Percentiles rank a stretch among this genome's conserved stretches.
These are phyloP conservation scores for Tiliacea citrago DNA, from an alignment of 2,888 invertebrate genomes.

Conservation along the genomic window DNA sequence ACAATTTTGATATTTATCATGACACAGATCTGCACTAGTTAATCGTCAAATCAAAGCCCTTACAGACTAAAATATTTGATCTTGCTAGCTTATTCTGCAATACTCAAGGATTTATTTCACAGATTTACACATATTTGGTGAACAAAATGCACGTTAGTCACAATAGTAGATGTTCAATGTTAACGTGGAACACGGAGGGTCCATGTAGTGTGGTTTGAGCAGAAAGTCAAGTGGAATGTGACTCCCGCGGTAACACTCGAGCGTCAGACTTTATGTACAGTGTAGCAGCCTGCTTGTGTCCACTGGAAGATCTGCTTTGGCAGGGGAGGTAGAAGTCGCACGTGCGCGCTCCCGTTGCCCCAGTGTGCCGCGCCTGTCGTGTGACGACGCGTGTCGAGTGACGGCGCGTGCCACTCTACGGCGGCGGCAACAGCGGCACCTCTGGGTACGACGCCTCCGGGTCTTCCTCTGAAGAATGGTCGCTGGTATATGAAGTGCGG, in stretches of 20 bases:
- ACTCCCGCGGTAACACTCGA: slow-evolving; percentile 40
- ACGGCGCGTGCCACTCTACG: slow-evolving; percentile 56
- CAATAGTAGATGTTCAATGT: slow-evolving; percentile 30
- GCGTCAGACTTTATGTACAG: slow-evolving; percentile 47
- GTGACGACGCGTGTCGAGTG: neutral
- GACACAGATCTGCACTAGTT: slow-evolving; percentile 16
- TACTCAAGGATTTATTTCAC: slow-evolving; percentile 45
- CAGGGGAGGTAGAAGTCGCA: neutral
- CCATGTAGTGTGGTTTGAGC: slow-evolving; percentile 45
- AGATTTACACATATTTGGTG: slow-evolving; percentile 57
- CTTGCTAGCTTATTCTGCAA: slow-evolving; percentile 55
- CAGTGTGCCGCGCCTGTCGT: neutral
- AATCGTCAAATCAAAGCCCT: slow-evolving; percentile 44
- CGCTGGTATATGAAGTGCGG: slow-evolving; percentile 79
- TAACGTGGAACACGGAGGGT: slow-evolving; percentile 22
- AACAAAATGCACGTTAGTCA: slow-evolving; percentile 57
- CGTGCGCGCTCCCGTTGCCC: neutral
- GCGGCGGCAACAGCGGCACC: slow-evolving; percentile 78
- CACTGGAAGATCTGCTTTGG: slow-evolving; percentile 42
- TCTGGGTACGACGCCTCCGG: slow-evolving; percentile 79
- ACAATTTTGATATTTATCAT: slow-evolving; percentile 41
- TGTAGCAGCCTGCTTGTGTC: slow-evolving; percentile 34
- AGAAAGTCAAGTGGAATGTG: slow-evolving; percentile 51
- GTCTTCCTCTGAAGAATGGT: slow-evolving; percentile 87
- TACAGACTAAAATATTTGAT: slow-evolving; percentile 64